Conservation (phyloP, 2,113 vertebrate genomes). For the Willisornis vidua region DNA sequence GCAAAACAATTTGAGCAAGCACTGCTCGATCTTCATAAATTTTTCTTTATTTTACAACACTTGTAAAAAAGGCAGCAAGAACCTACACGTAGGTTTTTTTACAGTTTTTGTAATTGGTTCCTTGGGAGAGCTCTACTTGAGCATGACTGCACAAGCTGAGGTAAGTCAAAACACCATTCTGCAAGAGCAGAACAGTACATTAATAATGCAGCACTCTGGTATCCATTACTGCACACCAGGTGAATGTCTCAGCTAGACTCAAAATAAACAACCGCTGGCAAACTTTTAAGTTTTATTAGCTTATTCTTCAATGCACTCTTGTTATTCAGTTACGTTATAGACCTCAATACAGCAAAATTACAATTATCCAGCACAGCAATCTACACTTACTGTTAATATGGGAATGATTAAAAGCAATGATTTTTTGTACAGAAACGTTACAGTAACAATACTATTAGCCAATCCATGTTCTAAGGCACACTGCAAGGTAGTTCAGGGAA, state of each 20-base stretch:
- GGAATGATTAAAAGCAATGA: background rate
- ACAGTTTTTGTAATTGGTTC: background rate
- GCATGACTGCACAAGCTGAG: background rate
- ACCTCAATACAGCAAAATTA: background rate
- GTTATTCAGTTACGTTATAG: background rate
- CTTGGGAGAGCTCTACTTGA: background rate
- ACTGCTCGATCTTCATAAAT: background rate
- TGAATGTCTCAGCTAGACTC: background rate
- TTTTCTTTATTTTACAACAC: background rate
- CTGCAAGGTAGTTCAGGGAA: background rate
- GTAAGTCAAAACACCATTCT: background rate
- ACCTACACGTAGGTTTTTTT: background rate
- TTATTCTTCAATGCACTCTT: background rate
- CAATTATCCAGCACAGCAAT: background rate
- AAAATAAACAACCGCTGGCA: background rate
- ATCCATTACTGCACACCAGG: conserved; percentile 43
- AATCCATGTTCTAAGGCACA: background rate
- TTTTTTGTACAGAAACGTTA: background rate
- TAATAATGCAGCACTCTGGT: conserved; percentile 51
- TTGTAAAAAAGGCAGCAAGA: background rate
- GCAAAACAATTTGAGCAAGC: background rate
- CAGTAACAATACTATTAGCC: background rate
- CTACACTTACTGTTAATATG: background rate
- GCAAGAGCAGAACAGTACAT: background rate
- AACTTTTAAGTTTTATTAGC: background rate